Evolutionary conservation across 2,113 vertebrate species (phyloP).

Genomic region (Tachycineta bicolor): DNA sequence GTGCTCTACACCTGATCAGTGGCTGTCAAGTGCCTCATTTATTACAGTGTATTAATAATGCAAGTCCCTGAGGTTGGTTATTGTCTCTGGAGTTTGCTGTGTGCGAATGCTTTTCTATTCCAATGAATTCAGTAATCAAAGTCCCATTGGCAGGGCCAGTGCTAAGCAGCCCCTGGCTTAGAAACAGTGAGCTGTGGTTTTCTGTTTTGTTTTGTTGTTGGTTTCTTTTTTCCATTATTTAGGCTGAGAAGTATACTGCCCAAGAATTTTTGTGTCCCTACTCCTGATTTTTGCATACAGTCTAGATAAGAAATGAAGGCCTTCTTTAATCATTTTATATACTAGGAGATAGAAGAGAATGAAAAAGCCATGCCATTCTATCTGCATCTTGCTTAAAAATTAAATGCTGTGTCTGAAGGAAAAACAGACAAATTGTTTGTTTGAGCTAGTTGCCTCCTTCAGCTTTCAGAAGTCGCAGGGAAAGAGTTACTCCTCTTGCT

Average conservation of each 20-base stretch:
- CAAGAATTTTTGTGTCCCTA: background rate
- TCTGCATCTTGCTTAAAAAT: constrained; percentile 40
- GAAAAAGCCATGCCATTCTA: background rate
- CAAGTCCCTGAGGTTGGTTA: background rate
- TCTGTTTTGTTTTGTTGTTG: background rate
- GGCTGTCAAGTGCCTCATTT: background rate
- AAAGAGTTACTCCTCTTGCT: constrained; percentile 40
- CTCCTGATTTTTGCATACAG: background rate
- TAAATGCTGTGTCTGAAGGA: constrained; percentile 39
- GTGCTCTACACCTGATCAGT: background rate
- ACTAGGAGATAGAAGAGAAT: background rate
- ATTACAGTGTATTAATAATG: constrained; percentile 4
- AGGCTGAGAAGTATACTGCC: background rate
- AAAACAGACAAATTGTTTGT: constrained; percentile 20
- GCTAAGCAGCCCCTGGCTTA: background rate
- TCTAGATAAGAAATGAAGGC: constrained; percentile 14
- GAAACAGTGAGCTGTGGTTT: background rate
- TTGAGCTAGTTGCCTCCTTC: constrained; percentile 10
- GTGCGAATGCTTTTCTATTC: constrained; percentile 30
- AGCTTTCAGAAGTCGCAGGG: constrained; percentile 17
- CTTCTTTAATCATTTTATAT: constrained; percentile 50
- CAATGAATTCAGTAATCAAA: background rate
- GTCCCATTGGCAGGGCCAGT: background rate
- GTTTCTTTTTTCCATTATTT: background rate
- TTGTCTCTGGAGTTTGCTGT: constrained; percentile 27